Conservation (phyloP, 2,888 invertebrate genomes). For the Hedychridium roseum region DNA sequence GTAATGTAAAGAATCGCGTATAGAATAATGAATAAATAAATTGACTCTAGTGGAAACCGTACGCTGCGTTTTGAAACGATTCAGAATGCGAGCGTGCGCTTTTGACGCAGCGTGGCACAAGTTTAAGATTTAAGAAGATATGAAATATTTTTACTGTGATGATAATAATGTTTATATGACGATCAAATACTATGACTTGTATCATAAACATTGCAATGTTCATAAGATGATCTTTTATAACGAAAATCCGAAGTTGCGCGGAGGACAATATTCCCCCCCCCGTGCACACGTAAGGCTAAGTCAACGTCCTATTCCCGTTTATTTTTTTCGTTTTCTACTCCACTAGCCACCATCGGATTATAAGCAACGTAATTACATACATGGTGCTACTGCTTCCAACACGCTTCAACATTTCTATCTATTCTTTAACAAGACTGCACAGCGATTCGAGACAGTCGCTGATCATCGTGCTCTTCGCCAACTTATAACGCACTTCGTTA, state of each 20-base stretch:
- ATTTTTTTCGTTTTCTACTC: conserved; percentile 25
- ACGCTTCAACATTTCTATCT: conserved; percentile 41
- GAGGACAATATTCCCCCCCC: conserved; percentile 25
- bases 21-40: conserved; percentile 37
- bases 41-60: conserved; percentile 41
- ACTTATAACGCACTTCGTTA: conserved; percentile 32
- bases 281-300: conserved; percentile 38
- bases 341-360: conserved; percentile 36
- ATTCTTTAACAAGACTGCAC: conserved; percentile 57
- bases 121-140: conserved; percentile 49
- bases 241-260: conserved; percentile 22
- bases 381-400: conserved; percentile 46
- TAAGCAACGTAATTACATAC: conserved; percentile 31
- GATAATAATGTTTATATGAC: conserved; percentile 64
- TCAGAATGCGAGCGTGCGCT: conserved; percentile 23
- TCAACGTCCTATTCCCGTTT: conserved; percentile 42
- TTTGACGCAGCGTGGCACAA: conserved; percentile 39
- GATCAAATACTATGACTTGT: conserved; percentile 58
- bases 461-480: conserved; percentile 39
- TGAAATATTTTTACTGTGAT: conserved; percentile 64
- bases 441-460: conserved; percentile 30
- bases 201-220: conserved; percentile 54
- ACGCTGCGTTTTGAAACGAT: conserved; percentile 26
- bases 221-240: conserved; percentile 51
- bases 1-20: conserved; percentile 28